These are phyloP conservation scores for Caenorhabditis angaria DNA, from an alignment of 2,888 invertebrate genomes.

Conservation along the genomic window DNA sequence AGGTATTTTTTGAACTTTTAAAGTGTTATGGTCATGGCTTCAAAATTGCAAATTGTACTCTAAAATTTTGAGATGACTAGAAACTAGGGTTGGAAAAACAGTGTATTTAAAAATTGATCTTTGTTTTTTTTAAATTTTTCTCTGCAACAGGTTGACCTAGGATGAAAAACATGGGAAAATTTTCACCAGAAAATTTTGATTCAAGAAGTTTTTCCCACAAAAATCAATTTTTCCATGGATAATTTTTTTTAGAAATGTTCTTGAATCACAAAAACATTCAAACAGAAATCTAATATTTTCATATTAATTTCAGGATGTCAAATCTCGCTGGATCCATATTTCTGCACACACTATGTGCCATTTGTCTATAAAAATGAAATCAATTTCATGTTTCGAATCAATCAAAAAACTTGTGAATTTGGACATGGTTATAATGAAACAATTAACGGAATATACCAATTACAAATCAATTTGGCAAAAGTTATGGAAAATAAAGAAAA, in stretches of 20 bases:
- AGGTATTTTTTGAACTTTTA: constrained; percentile 11
- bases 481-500: constrained; percentile 14
- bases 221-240: no score
- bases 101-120: no score
- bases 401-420: no score
- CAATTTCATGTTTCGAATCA: constrained; percentile 22
- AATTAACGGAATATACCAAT: constrained; percentile 15
- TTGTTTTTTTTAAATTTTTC: no score
- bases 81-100: no score
- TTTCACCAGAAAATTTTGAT: background rate
- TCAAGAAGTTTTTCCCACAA: no score
- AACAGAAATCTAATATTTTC: no score
- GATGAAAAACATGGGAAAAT: background rate
- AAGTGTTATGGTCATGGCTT: background rate
- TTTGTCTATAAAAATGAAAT: constrained; percentile 26
- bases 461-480: constrained; percentile 23
- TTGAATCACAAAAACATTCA: no score
- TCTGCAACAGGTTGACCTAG: no score
- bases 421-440: background rate
- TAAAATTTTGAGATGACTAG: no score
- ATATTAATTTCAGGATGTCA: constrained; percentile 21
- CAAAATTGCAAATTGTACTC: no score
- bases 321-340: constrained; percentile 28
- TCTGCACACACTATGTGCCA: constrained; percentile 31
- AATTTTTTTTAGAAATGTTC: no score